Conservation (phyloP, 2,888 invertebrate species). For the Plemyria rubiginata region DNA sequence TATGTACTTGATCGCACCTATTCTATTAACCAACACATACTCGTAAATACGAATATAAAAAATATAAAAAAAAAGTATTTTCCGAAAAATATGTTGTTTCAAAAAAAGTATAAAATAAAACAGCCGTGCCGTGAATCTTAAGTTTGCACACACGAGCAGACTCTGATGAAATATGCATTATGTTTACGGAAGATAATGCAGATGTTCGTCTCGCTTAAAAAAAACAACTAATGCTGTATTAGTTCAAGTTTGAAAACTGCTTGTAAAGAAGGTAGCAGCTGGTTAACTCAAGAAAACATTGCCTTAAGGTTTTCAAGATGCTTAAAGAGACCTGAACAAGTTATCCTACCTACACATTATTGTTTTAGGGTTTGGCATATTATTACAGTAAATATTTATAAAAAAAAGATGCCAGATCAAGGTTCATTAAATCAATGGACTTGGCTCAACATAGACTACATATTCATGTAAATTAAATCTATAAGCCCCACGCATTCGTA, state of each 20-base stretch:
- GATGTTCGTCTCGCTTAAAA: slow-evolving; percentile 41
- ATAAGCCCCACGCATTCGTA: too few relatives aligned
- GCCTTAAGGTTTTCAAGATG: background rate
- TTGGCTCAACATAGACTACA: too few relatives aligned
- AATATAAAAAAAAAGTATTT: too few relatives aligned
- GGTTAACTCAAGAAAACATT: slow-evolving; percentile 14
- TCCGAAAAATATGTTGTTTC: background rate
- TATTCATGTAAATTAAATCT: too few relatives aligned
- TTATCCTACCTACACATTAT: background rate
- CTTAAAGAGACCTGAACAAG: background rate
- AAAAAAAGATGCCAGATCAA: too few relatives aligned
- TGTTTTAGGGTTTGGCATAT: background rate
- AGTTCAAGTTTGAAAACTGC: slow-evolving; percentile 37
- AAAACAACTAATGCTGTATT: slow-evolving; percentile 40
- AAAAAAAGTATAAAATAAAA: slow-evolving; percentile 5
- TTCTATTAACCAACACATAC: too few relatives aligned
- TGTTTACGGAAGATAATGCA: slow-evolving; percentile 43
- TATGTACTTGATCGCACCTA: too few relatives aligned
- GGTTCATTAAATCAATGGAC: too few relatives aligned
- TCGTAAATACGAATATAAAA: too few relatives aligned
- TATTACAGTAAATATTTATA: too few relatives aligned
- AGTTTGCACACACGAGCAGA: slow-evolving; percentile 32
- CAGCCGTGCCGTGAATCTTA: slow-evolving; percentile 13
- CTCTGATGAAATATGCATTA: slow-evolving; percentile 41
- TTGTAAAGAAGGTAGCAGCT: slow-evolving; percentile 27